Evolutionary conservation across 1,140 invertebrate species (phyloP).

Genomic region (Homalodisca vitripennis): DNA sequence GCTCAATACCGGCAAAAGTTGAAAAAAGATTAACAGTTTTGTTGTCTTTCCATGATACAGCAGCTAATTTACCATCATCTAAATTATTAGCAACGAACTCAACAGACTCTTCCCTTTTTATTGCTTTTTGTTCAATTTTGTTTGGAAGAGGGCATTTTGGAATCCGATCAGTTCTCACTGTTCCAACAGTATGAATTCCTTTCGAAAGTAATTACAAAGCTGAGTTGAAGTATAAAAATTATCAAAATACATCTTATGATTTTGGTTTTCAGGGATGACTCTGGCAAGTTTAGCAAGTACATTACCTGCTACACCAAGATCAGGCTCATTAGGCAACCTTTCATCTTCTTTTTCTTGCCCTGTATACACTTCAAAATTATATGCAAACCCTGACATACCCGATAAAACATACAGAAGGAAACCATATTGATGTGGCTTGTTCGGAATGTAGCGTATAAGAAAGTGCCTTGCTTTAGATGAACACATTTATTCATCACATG

Average conservation of each 20-base stretch:
- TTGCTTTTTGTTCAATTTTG: too few species aligned
- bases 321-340: slow-evolving; percentile 2
- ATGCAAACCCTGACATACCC: slow-evolving; percentile 4
- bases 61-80: too few species aligned
- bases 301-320: too few species aligned
- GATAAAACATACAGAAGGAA: slow-evolving; percentile 1
- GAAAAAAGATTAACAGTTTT: too few species aligned
- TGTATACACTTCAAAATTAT: slow-evolving; percentile 10
- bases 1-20: too few species aligned
- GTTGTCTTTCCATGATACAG: too few species aligned
- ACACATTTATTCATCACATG: not conserved
- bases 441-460: not conserved
- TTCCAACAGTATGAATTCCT: slow-evolving; percentile 9
- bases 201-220: slow-evolving; percentile 15
- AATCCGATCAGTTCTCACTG: not conserved
- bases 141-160: too few species aligned
- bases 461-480: slow-evolving; percentile 10
- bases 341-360: slow-evolving; percentile 13
- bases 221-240: slow-evolving; percentile 8
- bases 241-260: slow-evolving; percentile 10
- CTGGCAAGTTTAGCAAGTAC: not conserved
- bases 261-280: slow-evolving; percentile 5
- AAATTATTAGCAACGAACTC: too few species aligned
- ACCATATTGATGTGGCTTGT: slow-evolving; percentile 17
- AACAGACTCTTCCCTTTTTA: too few species aligned